phyloP scores from a whole-genome alignment of 2,113 vertebrate species.

The Dasypus novemcinctus region DNA sequence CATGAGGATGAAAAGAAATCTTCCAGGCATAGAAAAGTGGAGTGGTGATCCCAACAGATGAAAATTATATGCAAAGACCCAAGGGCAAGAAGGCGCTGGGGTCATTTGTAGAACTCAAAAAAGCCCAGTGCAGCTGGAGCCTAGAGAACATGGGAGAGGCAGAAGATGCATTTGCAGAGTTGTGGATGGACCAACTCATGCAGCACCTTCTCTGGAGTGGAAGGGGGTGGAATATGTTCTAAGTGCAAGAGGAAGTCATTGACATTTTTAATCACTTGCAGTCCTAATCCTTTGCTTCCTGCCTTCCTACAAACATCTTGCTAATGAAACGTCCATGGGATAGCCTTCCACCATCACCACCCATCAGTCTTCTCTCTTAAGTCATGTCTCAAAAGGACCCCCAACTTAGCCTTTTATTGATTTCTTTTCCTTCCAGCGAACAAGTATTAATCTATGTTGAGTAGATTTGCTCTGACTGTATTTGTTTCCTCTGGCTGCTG shows the following conservation, averaged over 20 bases:
- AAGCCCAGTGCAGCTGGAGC: not conserved
- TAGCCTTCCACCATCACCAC: not conserved
- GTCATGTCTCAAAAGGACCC: not conserved
- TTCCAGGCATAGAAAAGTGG: no score
- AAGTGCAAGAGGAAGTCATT: not conserved
- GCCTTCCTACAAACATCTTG: not conserved
- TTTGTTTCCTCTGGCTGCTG: not conserved
- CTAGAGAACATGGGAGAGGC: not conserved
- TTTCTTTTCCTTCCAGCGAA: not conserved
- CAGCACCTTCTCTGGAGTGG: no score
- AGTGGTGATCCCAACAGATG: no score
- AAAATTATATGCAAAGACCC: no score
- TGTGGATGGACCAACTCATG: no score
- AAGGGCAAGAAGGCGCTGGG: not conserved
- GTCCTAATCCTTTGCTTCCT: not conserved
- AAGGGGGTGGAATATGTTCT: no score
- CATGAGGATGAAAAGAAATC: not conserved
- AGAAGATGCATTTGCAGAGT: not conserved
- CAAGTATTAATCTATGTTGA: not conserved
- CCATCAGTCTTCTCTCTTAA: not conserved
- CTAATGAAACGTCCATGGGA: not conserved
- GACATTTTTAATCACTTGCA: not conserved
- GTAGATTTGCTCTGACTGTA: not conserved
- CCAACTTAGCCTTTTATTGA: not conserved
- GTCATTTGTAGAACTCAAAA: not conserved